These are phyloP conservation scores for Chaetorhynchus papuensis DNA, from an alignment of 2,113 vertebrate species.

Conservation along the genomic window DNA sequence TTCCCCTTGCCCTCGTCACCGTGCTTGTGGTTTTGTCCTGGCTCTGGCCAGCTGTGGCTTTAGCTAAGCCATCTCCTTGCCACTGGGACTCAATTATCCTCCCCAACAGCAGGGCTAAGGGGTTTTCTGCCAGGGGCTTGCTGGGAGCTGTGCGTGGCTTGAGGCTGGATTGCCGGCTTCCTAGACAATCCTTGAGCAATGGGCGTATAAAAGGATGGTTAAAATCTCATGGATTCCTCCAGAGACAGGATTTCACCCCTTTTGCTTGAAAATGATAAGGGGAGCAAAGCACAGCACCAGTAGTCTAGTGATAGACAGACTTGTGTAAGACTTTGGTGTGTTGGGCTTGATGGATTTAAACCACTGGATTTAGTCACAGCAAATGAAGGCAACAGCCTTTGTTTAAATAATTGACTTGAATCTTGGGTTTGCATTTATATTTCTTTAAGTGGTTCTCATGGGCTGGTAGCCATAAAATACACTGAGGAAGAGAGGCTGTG, in stretches of 20 bases:
- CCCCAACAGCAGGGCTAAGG: background rate
- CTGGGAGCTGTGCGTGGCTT: background rate
- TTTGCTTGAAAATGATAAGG: background rate
- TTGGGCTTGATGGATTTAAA: background rate
- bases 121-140: background rate
- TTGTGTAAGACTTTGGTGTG: background rate
- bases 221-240: background rate
- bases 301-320: background rate
- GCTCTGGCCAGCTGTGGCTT: background rate
- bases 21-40: fast-evolving
- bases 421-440: background rate
- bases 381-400: background rate
- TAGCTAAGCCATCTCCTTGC: background rate
- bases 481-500: background rate
- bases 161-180: background rate
- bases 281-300: fast-evolving
- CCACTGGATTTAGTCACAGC: background rate
- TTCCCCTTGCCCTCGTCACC: background rate
- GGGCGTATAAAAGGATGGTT: background rate
- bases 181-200: background rate
- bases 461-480: background rate
- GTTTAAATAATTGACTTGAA: background rate
- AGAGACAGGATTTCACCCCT: background rate
- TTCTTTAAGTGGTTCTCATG: background rate
- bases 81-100: background rate